A percentile compares a stretch with the other conserved stretches of the same genome.
These are phyloP conservation scores for Apotomis capreana DNA, from an alignment of 2,888 invertebrate genomes.

Conservation along the genomic window DNA sequence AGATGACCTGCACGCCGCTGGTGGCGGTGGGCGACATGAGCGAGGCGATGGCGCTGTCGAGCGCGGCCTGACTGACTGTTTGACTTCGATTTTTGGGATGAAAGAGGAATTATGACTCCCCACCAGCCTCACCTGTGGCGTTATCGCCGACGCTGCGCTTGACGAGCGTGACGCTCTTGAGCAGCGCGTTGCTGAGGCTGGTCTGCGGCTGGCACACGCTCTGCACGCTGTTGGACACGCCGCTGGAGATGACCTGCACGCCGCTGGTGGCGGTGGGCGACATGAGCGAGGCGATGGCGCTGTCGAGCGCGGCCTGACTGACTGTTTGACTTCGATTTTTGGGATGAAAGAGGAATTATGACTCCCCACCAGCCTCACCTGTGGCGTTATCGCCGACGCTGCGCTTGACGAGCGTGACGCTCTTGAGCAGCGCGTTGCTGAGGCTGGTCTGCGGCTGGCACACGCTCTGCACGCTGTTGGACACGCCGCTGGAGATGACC, in stretches of 20 bases:
- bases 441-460: conserved; percentile 55
- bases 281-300: conserved; percentile 75
- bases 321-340: too few relatives aligned
- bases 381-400: conserved; percentile 67
- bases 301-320: conserved; percentile 71
- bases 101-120: too few relatives aligned
- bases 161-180: conserved; percentile 76
- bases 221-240: conserved; percentile 61
- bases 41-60: too few relatives aligned
- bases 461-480: conserved; percentile 56
- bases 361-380: conserved; percentile 53
- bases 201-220: conserved; percentile 52
- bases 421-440: conserved; percentile 68
- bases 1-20: too few relatives aligned
- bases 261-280: conserved; percentile 65
- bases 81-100: too few relatives aligned
- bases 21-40: too few relatives aligned
- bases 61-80: too few relatives aligned
- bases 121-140: conserved; percentile 65
- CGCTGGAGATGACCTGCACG: conserved; percentile 74
- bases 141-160: conserved; percentile 71
- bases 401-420: conserved; percentile 75
- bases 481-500: conserved; percentile 72
- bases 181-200: conserved; percentile 60
- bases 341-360: too few relatives aligned